A percentile compares a stretch with the other conserved stretches of the same genome.
These are phyloP conservation scores for Synergus laeviventris DNA, from an alignment of 2,888 invertebrate genomes.

Conservation along the genomic window DNA sequence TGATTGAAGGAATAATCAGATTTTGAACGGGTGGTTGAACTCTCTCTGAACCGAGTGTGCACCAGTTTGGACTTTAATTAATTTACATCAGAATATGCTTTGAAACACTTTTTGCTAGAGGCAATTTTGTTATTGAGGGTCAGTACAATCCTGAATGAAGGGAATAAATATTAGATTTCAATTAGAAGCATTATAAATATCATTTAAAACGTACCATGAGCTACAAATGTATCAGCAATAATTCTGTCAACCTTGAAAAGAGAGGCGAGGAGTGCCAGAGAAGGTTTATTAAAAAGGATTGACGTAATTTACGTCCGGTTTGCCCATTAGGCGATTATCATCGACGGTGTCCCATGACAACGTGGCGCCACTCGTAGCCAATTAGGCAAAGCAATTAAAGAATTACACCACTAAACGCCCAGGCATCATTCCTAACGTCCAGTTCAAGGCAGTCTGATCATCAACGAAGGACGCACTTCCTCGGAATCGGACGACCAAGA, in stretches of 20 bases:
- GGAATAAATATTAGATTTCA: not conserved
- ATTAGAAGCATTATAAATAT: not conserved
- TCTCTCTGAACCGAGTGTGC: not conserved
- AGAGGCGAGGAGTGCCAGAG: not conserved
- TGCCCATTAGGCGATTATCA: slow-evolving; percentile 56
- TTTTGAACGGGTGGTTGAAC: not conserved
- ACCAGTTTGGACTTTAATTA: too few species aligned
- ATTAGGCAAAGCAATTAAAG: slow-evolving; percentile 74
- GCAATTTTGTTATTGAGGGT: too few species aligned
- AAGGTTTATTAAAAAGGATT: slow-evolving; percentile 48
- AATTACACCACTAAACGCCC: slow-evolving; percentile 62
- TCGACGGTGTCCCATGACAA: slow-evolving; percentile 62
- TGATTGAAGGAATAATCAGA: not conserved
- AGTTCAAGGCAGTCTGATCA: slow-evolving; percentile 38
- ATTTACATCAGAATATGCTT: too few species aligned
- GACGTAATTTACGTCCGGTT: slow-evolving; percentile 52
- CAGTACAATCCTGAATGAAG: not conserved
- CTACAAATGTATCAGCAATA: not conserved
- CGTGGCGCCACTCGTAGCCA: slow-evolving; percentile 73
- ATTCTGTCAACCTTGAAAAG: not conserved
- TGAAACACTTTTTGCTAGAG: too few species aligned
- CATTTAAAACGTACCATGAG: not conserved
- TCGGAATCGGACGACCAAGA: slow-evolving; percentile 49
- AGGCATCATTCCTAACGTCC: slow-evolving; percentile 49
- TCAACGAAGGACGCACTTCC: slow-evolving; percentile 40